Base-by-base conservation (phyloP, 2,797 vertebrate genomes). In the Gymnodraco acuticeps region DNA sequence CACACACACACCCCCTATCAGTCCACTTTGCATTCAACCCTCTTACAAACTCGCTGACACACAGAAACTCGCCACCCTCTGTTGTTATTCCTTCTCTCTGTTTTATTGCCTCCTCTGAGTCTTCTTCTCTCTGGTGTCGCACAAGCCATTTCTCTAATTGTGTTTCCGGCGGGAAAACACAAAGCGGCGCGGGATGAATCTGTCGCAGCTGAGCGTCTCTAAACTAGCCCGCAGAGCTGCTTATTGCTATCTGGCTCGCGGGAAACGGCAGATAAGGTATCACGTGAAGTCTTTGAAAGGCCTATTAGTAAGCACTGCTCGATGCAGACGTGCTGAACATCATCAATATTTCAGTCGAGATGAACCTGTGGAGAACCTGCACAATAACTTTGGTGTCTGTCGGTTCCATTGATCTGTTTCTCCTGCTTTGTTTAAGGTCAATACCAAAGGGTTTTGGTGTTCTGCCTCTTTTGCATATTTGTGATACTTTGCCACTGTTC, bases 131-230 rank as follows among this genome's bases (percentile, higher is more conserved):
- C 58, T 16, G 11, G 59, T 11, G 69, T 62, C 68, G 70, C 64
- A 15, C n/a, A n/a, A 81, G 78, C 67, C 5, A 64, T 87, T 88
- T 78, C 48, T 61, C 71, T 88, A 87, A 90, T 85, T 89, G 84
- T 87, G 83, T 87, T 85, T 84, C 89, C 87, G 64, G 71, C 75
- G 54, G 73, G 78, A 78, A 79, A 82, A 82, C 72, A 58, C 59
- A 45, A 20, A 1, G 20, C 60, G 6, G n/a, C 43, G 56, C 70
- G 75, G 67, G 48, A 48, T 50, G 77, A 84, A 79, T 80, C 77
- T 52, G 77, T 79, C 85, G 83, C 67, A 64, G 73, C 79, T 45
- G 66, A 67, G 45, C 10, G 67, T 73, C 56, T 50, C 67, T 31
- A 45, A 64, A 75, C 65, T 17, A 5, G 62, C 61, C 53, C n/a